Conservation (phyloP, 2,888 invertebrate species). For the Aromia moschata region DNA sequence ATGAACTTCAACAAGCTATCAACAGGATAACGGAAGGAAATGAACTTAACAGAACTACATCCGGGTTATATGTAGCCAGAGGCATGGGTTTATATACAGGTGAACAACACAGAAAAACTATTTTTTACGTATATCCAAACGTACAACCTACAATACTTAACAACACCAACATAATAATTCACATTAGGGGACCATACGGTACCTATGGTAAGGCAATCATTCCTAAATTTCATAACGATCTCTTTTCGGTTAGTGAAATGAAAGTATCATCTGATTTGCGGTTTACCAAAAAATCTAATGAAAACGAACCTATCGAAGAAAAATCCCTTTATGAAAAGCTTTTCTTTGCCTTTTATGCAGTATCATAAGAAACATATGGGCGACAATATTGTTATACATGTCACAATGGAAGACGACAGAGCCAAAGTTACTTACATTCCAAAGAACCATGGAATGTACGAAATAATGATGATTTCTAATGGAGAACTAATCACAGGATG, state of each 20-base stretch:
- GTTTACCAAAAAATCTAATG: background rate
- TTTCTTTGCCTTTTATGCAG: conserved; percentile 29
- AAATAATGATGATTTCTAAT: conserved; percentile 67
- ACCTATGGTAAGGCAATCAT: conserved; percentile 51
- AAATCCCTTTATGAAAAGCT: conserved; percentile 20
- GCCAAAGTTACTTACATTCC: conserved; percentile 67
- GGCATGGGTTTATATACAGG: conserved; percentile 71
- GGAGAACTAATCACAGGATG: conserved; percentile 69
- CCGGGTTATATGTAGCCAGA: conserved; percentile 68
- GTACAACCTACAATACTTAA: conserved; percentile 31
- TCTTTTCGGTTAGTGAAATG: conserved; percentile 27
- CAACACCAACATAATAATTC: conserved; percentile 50
- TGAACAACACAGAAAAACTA: conserved; percentile 66
- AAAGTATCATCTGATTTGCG: conserved; percentile 28
- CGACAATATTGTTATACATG: conserved; percentile 66
- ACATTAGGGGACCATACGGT: conserved; percentile 57
- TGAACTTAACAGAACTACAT: conserved; percentile 35
- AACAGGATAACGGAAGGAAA: conserved; percentile 44
- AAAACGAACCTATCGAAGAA: background rate
- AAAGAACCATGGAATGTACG: conserved; percentile 66
- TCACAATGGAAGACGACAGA: conserved; percentile 64
- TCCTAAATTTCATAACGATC: conserved; percentile 39
- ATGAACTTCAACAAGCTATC: conserved; percentile 62
- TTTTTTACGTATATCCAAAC: conserved; percentile 68
- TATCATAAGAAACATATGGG: conserved; percentile 30